phyloP scores from a whole-genome alignment of 1,140 invertebrate genomes.

The Mylabris phalerata region DNA sequence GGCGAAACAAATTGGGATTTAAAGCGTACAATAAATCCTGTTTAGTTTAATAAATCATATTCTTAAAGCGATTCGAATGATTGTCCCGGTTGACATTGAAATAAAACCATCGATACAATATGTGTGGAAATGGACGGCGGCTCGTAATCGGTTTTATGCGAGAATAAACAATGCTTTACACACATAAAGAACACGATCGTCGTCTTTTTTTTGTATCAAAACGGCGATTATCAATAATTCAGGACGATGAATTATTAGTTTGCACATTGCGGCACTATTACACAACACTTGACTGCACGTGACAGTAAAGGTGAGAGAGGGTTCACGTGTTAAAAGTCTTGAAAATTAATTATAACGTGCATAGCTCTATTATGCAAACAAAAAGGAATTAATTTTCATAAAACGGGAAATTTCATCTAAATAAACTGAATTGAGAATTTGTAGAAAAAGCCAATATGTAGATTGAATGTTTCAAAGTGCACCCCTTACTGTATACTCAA shows the following conservation, averaged over 20 bases:
- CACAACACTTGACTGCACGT: neutral
- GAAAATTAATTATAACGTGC: too few relatives aligned
- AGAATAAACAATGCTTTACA: constrained; percentile 21
- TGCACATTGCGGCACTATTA: constrained; percentile 8
- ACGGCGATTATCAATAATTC: constrained; percentile 18
- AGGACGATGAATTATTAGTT: constrained; percentile 19
- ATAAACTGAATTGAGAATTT: too few relatives aligned
- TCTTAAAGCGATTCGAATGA: neutral
- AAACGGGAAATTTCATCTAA: too few relatives aligned
- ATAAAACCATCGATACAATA: constrained; percentile 17
- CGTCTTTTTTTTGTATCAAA: constrained; percentile 6
- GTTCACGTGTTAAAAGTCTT: too few relatives aligned
- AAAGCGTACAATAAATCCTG: neutral
- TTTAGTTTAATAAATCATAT: constrained; percentile 9
- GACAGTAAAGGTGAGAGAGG: too few relatives aligned
- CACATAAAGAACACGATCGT: constrained; percentile 17
- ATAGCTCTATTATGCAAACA: too few relatives aligned
- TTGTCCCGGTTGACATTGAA: constrained; percentile 1
- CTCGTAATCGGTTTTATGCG: constrained; percentile 16
- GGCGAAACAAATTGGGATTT: too few relatives aligned
- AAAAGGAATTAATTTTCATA: too few relatives aligned
- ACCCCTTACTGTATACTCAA: too few relatives aligned
- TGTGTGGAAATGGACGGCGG: constrained; percentile 8
- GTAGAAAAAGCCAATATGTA: too few relatives aligned
- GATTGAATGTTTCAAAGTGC: too few relatives aligned